Conservation (phyloP, 2,888 invertebrate genomes). For the Byasa hedistus region DNA sequence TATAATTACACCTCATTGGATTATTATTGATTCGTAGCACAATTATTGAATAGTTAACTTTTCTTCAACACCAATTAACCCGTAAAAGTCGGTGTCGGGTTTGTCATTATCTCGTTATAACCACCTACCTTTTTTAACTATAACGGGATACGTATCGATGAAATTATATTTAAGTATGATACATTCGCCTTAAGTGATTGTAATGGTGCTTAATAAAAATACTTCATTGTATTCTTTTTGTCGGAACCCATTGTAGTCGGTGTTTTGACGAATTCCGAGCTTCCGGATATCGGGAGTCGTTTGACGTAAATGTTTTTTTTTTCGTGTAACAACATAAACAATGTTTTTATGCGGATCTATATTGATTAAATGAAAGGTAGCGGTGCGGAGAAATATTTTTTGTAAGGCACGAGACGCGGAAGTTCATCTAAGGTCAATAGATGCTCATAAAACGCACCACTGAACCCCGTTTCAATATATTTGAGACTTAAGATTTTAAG, state of each 20-base stretch:
- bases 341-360: no score
- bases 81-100: constrained; percentile 3
- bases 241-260: background rate
- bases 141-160: background rate
- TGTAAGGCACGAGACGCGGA: no score
- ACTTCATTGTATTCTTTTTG: background rate
- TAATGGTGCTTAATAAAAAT: constrained; percentile 3
- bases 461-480: no score
- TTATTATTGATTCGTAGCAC: constrained; percentile 1
- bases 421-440: no score
- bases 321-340: no score
- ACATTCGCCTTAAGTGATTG: background rate
- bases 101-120: background rate
- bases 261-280: no score
- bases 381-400: no score
- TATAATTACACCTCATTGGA: constrained; percentile 7
- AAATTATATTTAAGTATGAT: constrained; percentile 8
- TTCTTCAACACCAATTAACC: background rate
- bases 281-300: no score
- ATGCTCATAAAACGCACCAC: no score
- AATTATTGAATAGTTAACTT: constrained; percentile 8
- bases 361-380: no score
- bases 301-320: no score
- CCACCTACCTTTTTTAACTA: background rate
- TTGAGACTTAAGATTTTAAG: no score